A percentile compares a stretch with the other conserved stretches of the same genome.
Conservation (phyloP, 1,140 invertebrate species). For the Coelopa frigida region DNA sequence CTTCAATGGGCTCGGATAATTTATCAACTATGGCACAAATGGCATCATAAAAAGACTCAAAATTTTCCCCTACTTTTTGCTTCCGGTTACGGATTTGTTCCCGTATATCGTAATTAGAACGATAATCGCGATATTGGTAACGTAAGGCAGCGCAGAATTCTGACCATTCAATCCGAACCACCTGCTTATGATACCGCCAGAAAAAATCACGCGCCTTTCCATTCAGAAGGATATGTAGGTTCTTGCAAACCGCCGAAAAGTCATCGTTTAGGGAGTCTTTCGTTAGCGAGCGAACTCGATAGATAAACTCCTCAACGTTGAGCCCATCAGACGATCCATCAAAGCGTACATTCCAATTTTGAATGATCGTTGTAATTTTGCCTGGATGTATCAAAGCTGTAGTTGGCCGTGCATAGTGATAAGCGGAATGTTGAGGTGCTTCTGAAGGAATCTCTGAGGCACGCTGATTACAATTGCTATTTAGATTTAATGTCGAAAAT, state of each 20-base stretch:
- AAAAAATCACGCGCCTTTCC: constrained; percentile 1
- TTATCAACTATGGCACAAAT: neutral
- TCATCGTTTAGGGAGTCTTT: neutral
- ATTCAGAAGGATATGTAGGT: neutral
- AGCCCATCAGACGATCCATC: neutral
- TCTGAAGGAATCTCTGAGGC: too few relatives aligned
- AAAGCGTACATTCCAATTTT: constrained; percentile 1
- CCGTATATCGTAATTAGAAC: too few relatives aligned
- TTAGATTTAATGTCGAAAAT: too few relatives aligned
- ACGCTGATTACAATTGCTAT: too few relatives aligned
- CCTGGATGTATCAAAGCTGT: too few relatives aligned
- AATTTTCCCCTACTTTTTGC: too few relatives aligned
- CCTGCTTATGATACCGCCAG: constrained; percentile 2
- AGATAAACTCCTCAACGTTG: constrained; percentile 5
- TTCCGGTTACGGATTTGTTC: constrained; percentile 5
- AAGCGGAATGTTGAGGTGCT: too few relatives aligned
- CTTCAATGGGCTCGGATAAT: neutral
- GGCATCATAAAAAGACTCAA: constrained; percentile 7
- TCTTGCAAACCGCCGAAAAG: constrained; percentile 1
- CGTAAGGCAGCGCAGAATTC: neutral
- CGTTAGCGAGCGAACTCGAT: neutral
- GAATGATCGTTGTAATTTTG: constrained; percentile 1
- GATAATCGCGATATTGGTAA: neutral
- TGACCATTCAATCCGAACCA: neutral
- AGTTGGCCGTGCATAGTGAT: too few relatives aligned